Evolutionary conservation across 2,888 invertebrate species (phyloP).

Genomic region (Meghimatium bilineatum): DNA sequence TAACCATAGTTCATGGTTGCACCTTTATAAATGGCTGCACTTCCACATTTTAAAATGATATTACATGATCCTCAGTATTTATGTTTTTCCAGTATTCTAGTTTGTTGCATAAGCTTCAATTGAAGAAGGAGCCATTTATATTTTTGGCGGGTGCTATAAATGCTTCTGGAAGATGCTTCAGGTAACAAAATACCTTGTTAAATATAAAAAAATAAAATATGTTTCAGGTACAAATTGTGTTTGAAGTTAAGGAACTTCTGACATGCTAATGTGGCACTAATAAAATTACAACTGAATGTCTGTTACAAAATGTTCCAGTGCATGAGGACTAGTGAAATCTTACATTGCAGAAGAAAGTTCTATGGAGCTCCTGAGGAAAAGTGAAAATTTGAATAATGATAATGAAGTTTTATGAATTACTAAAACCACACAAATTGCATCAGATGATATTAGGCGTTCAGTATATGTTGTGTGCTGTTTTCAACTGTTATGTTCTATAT

Average conservation of each 20-base stretch:
- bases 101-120: neutral
- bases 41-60: conserved; percentile 4
- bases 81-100: neutral
- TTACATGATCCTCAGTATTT: conserved; percentile 7
- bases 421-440: too few relatives aligned
- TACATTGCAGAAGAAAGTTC: too few relatives aligned
- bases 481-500: too few relatives aligned
- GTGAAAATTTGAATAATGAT: too few relatives aligned
- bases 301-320: too few relatives aligned
- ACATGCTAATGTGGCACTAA: too few relatives aligned
- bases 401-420: too few relatives aligned
- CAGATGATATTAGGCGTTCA: too few relatives aligned
- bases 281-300: too few relatives aligned
- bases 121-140: neutral
- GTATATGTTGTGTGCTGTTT: too few relatives aligned
- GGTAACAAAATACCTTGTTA: neutral
- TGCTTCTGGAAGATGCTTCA: neutral
- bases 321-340: too few relatives aligned
- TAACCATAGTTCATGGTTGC: neutral
- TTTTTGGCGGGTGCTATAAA: neutral
- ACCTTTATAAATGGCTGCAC: neutral
- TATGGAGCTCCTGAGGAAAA: too few relatives aligned
- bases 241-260: neutral
- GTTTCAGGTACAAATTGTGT: neutral
- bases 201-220: neutral